Conservation (phyloP, 2,113 vertebrate genomes). For the Gymnobelideus leadbeateri region DNA sequence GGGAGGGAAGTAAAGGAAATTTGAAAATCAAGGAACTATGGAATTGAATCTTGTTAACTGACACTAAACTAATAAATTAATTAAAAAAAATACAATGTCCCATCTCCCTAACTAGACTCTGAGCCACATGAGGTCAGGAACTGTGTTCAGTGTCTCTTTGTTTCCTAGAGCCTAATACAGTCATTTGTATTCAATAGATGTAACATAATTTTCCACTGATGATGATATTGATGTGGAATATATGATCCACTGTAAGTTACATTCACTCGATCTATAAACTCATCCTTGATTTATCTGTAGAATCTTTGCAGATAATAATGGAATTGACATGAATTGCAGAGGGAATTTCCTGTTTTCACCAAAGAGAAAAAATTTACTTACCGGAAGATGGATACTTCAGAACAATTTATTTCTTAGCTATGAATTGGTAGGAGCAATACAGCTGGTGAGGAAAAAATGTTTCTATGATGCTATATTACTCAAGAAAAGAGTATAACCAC, state of each 20-base stretch:
- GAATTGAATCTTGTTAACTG: no score
- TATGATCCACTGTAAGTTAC: background rate
- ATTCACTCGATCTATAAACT: background rate
- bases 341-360: background rate
- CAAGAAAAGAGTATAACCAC: background rate
- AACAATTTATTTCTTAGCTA: background rate
- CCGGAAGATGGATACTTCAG: background rate
- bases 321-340: background rate
- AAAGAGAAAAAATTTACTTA: background rate
- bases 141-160: background rate
- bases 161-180: background rate
- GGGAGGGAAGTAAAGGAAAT: no score
- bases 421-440: background rate
- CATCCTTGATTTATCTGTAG: background rate
- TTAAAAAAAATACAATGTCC: no score
- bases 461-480: background rate
- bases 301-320: background rate
- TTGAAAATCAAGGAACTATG: no score
- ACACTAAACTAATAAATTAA: no score
- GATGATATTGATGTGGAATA: background rate
- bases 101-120: background rate
- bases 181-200: background rate
- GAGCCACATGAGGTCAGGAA: background rate
- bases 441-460: background rate
- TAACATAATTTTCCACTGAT: background rate